Evolutionary conservation across 2,797 vertebrate genomes (phyloP).

Genomic region (Helostoma temminkii): DNA sequence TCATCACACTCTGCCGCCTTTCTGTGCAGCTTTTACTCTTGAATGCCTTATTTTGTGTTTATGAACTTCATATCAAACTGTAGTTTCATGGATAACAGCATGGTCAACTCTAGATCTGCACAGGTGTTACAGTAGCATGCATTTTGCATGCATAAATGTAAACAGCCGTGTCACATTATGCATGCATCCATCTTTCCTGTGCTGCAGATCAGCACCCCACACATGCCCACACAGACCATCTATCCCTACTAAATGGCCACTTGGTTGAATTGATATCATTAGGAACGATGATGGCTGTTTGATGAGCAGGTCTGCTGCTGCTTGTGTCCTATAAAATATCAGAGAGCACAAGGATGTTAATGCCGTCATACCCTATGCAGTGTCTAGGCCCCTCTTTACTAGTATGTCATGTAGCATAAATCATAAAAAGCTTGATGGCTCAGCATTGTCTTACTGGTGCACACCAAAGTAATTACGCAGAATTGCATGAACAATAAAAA

Average conservation of each 20-base stretch:
- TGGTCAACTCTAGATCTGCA: conserved; percentile 4
- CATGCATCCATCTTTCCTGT: neutral
- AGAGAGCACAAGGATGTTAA: conserved; percentile 40
- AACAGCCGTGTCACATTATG: neutral
- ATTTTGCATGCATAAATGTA: neutral
- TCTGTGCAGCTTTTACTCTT: conserved; percentile 36
- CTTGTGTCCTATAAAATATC: conserved; percentile 62
- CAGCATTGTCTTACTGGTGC: conserved; percentile 66
- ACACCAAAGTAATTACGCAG: conserved; percentile 65
- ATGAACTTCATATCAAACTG: conserved; percentile 45
- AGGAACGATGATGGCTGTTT: conserved; percentile 74
- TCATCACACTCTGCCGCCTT: conserved; percentile 70
- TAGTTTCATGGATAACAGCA: conserved; percentile 48
- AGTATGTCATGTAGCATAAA: conserved; percentile 57
- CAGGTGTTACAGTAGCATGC: neutral
- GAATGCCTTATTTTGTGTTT: conserved; percentile 41
- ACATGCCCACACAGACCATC: conserved; percentile 41
- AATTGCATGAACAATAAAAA: conserved; percentile 69
- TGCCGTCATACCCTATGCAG: conserved; percentile 31
- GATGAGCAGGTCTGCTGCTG: conserved; percentile 71
- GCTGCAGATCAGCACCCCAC: conserved; percentile 43
- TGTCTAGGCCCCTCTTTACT: conserved; percentile 31
- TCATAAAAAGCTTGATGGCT: conserved; percentile 58
- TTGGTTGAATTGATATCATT: conserved; percentile 72
- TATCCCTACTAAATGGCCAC: conserved; percentile 64